Evolutionary conservation across 1,140 invertebrate genomes (phyloP), one percentile per base, ranked within the genome.

Genomic region (Pseudoatta argentina): DNA sequence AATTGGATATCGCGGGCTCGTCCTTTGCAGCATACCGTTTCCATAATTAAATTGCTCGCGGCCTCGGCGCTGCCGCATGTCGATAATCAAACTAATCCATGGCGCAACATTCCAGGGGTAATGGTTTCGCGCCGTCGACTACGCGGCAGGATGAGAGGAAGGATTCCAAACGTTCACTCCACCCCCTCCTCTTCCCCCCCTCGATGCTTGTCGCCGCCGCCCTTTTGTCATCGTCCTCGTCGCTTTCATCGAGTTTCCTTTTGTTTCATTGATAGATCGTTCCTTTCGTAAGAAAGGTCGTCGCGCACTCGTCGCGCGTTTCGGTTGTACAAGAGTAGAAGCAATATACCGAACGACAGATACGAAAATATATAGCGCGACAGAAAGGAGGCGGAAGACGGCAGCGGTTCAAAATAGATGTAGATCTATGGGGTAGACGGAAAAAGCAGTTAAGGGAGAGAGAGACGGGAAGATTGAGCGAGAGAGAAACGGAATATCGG

Each of bases 81-180:
- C 79, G 79, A 82, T 82, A 82, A 82, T 82, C 79, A 82, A 82
- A 82, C 67, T 82, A 82, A 82, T 82, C 79, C 79, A 61, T 18
- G 39, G 53, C 53, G 79, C 79, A 72, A 82, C 67, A 72, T 82
- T 82, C 67, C 66, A 34, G 67, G 55, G 79, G 55, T 73, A 82
- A 82, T 82, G 67, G 79, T 82, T 82, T 82, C 79, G 78, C 66
- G 78, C 53, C 67, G 67, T 73, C 53, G 79, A 81, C 34, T 18
- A 16, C 48, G 48, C 48, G 48, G 14, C 12, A 51, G 48, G 14
- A 4, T n/a, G 53, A n/a, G 16, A 30, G 44, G 44, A 21, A n/a
- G n/a, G 27, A 55, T 69, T 55, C 64, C 8, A 21, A 18, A 27
- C 7, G 14, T 27, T 27, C 39, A 44, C 2, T 16, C 5, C 21